Evolutionary conservation across 2,113 vertebrate species (phyloP).

Genomic region (Cyanoderma ruficeps): DNA sequence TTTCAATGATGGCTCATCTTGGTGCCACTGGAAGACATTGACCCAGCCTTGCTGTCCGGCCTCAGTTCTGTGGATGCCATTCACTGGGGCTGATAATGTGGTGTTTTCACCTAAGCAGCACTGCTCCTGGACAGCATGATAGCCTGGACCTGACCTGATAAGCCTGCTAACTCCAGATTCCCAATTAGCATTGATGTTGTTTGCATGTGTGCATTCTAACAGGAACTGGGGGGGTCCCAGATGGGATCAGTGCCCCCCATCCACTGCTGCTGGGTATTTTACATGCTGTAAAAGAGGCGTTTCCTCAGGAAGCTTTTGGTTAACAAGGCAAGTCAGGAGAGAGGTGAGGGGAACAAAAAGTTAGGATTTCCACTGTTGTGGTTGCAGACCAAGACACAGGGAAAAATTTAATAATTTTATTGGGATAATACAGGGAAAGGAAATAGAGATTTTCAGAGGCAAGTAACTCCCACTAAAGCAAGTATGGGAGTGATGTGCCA

Average conservation of each 20-base stretch:
- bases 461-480: constrained; percentile 46
- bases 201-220: background rate
- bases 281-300: rapidly evolving
- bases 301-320: background rate
- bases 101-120: background rate
- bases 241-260: background rate
- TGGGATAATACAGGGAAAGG: background rate
- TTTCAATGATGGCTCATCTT: background rate
- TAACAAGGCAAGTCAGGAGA: background rate
- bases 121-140: background rate
- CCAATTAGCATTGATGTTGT: background rate
- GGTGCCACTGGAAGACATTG: background rate
- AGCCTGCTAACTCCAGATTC: background rate
- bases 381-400: background rate
- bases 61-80: background rate
- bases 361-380: background rate
- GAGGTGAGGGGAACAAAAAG: background rate
- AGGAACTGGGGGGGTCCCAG: background rate
- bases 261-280: background rate
- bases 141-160: background rate
- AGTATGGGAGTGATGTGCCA: constrained; percentile 54
- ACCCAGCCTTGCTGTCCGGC: background rate
- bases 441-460: constrained; percentile 50
- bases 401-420: background rate
- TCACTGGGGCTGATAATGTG: background rate